phyloP scores from a whole-genome alignment of 2,113 vertebrate genomes.

The Alligator mississippiensis region DNA sequence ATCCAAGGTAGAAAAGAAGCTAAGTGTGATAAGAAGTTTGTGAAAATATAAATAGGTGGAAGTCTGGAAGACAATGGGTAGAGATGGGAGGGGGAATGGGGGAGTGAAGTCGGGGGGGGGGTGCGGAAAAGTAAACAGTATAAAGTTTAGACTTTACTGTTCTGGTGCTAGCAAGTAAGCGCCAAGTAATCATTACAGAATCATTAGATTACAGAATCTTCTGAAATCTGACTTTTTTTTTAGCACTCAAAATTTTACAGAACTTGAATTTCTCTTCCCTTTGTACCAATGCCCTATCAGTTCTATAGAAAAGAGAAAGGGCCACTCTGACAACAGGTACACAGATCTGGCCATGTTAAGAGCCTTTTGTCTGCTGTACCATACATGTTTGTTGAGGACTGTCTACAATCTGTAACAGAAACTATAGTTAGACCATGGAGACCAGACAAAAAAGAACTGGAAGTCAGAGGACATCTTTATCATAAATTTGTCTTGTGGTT shows the following conservation, averaged over 20 bases:
- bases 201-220: background rate
- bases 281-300: conserved; percentile 33
- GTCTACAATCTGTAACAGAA: background rate
- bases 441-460: background rate
- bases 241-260: background rate
- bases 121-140: no score
- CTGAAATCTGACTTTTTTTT: conserved; percentile 20
- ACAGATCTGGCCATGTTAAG: background rate
- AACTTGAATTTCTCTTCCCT: background rate
- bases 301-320: background rate
- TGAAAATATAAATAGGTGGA: no score
- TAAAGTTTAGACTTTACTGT: no score
- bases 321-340: background rate
- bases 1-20: no score
- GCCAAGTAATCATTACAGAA: no score
- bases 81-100: no score
- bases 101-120: no score
- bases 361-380: background rate
- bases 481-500: background rate
- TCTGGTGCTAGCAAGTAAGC: no score
- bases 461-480: background rate
- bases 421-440: background rate
- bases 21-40: no score
- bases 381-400: background rate
- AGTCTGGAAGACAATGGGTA: no score